Base-by-base conservation (phyloP, 1,140 invertebrate genomes). In the Teleopsis dalmanni region DNA sequence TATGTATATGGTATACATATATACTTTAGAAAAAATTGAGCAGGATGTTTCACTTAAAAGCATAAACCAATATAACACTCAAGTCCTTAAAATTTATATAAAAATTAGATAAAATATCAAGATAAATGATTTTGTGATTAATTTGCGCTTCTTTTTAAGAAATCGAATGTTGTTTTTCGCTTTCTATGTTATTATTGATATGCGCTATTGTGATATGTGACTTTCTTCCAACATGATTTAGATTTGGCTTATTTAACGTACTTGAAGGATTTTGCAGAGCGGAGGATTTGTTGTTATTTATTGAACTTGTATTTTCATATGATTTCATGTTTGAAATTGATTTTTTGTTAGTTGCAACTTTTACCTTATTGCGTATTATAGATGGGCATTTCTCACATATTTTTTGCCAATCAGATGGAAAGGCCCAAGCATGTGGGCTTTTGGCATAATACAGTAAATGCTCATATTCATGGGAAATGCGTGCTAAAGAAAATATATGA, bases 291-390 rank as follows among this genome's bases (percentile, higher is more conserved):
- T 29, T 29, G 7, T 29, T 29, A 29, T 8, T 29, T 7, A 29
- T 8, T 8, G 7, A 13, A 8, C 7, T 8, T 8, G 7, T 29
- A 29, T 29, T 29, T 8, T 29, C 7, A 29, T 8, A 29, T 29
- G 27, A 13, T 13, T 13, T 7, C 27, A 29, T 7, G 7, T 29
- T 29, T 7, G 7, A 29, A 29, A 8, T 7, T 29, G 7, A 29
- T 29, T 29, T 29, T 29, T 8, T 29, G 13, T 29, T 29, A 29
- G 7, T 29, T 29, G 7, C 27, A 29, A 8, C 27, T 29, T 13
- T 69, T 70, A 71, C 68, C 68, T 71, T 71, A 51, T 70, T 69
- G 48, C 67, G 63, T 34, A 69, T 38, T 48, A 71, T 65, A 44
- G 60, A 58, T 43, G 63, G 67, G 22, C 52, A 51, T 46, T 53